These are phyloP conservation scores for Clarias batrachus DNA, from an alignment of 2,113 vertebrate genomes.

Conservation along the genomic window DNA sequence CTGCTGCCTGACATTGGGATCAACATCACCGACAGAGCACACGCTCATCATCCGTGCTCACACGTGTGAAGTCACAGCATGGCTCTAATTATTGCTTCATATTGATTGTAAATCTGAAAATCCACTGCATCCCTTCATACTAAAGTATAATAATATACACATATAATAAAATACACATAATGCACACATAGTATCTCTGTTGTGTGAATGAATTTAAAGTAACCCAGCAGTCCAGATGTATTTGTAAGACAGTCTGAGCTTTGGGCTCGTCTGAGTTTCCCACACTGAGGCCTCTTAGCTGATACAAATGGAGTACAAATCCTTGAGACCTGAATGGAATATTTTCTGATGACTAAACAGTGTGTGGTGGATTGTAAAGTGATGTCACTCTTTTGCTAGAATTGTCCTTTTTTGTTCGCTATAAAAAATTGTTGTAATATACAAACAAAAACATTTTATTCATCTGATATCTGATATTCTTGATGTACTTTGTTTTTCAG, in stretches of 20 bases:
- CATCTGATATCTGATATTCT: too few species aligned
- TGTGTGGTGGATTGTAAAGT: slow-evolving; percentile 23
- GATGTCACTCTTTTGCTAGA: slow-evolving; percentile 42
- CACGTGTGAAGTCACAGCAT: not conserved
- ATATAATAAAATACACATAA: not conserved
- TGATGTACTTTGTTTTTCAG: not conserved
- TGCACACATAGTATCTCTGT: not conserved
- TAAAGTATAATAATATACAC: not conserved
- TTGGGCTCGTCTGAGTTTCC: slow-evolving; percentile 50
- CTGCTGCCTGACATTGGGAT: slow-evolving; percentile 41
- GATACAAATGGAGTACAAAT: slow-evolving; percentile 53
- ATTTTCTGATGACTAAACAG: slow-evolving; percentile 45
- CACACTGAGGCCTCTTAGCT: slow-evolving; percentile 51
- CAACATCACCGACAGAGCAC: slow-evolving; percentile 38
- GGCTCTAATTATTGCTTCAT: not conserved
- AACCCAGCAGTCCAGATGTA: slow-evolving; percentile 3
- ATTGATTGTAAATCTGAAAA: not conserved
- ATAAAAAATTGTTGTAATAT: too few species aligned
- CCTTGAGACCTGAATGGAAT: slow-evolving; percentile 47
- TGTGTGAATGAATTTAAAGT: not conserved
- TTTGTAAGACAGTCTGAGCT: slow-evolving; percentile 51
- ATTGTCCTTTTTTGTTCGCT: not conserved
- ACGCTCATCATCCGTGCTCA: not conserved
- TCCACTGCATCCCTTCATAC: not conserved
- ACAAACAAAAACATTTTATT: too few species aligned